A percentile compares a stretch with the other conserved stretches of the same genome.
Conservation (phyloP, 2,113 vertebrate species). For the Opisthocomus hoazin region DNA sequence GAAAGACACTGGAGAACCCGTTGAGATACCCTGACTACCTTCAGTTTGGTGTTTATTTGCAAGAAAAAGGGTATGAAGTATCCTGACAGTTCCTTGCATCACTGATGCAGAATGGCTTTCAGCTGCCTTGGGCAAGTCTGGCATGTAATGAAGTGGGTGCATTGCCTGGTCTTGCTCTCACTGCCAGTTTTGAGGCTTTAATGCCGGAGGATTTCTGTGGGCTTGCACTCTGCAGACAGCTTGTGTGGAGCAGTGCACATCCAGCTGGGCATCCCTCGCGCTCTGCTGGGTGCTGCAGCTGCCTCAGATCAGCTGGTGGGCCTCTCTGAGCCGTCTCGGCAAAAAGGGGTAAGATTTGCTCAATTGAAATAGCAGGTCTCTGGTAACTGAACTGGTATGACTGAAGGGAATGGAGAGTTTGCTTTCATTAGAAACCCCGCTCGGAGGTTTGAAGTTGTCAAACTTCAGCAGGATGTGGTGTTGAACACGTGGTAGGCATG, state of each 20-base stretch:
- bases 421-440: background rate
- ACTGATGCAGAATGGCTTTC: background rate
- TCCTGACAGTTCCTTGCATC: background rate
- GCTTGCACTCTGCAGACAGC: background rate
- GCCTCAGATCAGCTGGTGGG: background rate
- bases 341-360: background rate
- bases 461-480: background rate
- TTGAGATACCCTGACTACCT: background rate
- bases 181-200: background rate
- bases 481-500: background rate
- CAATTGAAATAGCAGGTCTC: background rate
- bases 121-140: background rate
- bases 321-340: background rate
- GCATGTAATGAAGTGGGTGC: background rate
- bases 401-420: background rate
- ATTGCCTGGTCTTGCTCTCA: background rate
- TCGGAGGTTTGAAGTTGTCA: background rate
- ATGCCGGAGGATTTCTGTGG: background rate
- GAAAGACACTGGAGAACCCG: background rate
- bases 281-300: background rate
- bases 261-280: background rate
- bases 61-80: background rate
- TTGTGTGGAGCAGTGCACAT: background rate
- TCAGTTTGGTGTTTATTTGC: background rate
- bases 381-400: background rate